A percentile compares a stretch with the other conserved stretches of the same genome.
Conservation (phyloP, 2,888 invertebrate species). For the Cosmia trapezina region DNA sequence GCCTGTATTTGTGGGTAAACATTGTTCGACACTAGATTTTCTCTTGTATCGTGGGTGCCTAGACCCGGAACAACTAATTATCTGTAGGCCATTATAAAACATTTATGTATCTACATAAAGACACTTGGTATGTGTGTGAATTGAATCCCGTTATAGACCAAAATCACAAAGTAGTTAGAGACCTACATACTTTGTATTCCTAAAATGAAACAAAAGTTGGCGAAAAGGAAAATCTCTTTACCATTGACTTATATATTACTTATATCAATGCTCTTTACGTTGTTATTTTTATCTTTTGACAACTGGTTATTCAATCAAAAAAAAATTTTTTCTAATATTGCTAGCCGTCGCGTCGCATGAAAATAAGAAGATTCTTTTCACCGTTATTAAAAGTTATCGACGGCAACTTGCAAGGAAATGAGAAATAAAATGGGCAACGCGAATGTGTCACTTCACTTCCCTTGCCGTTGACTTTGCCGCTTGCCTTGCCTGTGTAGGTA, state of each 20-base stretch:
- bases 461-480: too few relatives aligned
- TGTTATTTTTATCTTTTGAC: not conserved
- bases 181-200: not conserved
- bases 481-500: too few relatives aligned
- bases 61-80: constrained; percentile 9
- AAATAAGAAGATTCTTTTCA: not conserved
- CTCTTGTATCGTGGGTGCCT: not conserved
- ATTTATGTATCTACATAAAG: not conserved
- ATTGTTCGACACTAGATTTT: not conserved
- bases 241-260: too few relatives aligned
- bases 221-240: not conserved
- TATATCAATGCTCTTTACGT: not conserved
- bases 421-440: too few relatives aligned
- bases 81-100: not conserved
- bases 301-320: too few relatives aligned
- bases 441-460: too few relatives aligned
- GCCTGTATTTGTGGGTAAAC: not conserved
- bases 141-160: not conserved
- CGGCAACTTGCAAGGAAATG: too few relatives aligned
- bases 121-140: not conserved
- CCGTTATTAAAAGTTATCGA: not conserved
- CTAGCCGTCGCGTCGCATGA: not conserved
- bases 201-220: not conserved
- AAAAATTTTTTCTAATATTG: not conserved
- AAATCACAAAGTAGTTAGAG: too few relatives aligned